A percentile compares a stretch with the other conserved stretches of the same genome.
Evolutionary conservation across 2,797 vertebrate genomes (phyloP).

Genomic region (Pseudochromis fuscus): DNA sequence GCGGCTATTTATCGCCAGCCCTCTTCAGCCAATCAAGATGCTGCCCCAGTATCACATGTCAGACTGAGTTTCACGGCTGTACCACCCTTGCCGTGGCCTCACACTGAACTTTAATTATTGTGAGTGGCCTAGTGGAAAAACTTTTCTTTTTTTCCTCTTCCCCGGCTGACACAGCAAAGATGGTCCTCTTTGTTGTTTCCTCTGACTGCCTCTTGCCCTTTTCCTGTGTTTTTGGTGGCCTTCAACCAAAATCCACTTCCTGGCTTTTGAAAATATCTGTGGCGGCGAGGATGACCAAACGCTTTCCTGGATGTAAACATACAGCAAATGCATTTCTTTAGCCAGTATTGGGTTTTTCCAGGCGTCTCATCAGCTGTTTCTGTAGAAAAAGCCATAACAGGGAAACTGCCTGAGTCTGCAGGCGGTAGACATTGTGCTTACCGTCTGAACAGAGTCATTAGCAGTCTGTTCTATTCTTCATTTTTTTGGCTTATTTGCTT

Average conservation of each 20-base stretch:
- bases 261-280: slow-evolving; percentile 21
- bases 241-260: slow-evolving; percentile 62
- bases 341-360: slow-evolving; percentile 26
- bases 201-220: slow-evolving; percentile 26
- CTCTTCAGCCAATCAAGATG: slow-evolving; percentile 38
- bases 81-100: slow-evolving; percentile 50
- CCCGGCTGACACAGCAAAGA: slow-evolving; percentile 53
- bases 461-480: slow-evolving; percentile 32
- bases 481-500: slow-evolving; percentile 43
- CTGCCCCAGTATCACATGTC: slow-evolving; percentile 39
- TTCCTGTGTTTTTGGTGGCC: slow-evolving; percentile 68
- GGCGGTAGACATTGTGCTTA: slow-evolving; percentile 29
- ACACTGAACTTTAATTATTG: slow-evolving; percentile 75
- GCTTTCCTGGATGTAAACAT: slow-evolving; percentile 27
- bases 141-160: slow-evolving; percentile 34
- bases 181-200: slow-evolving; percentile 45
- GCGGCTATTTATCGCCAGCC: slow-evolving; percentile 42
- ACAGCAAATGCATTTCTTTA: slow-evolving; percentile 22
- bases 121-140: slow-evolving; percentile 62
- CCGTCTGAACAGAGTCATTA: slow-evolving; percentile 40
- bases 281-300: slow-evolving; percentile 24
- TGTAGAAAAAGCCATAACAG: slow-evolving; percentile 22
- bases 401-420: slow-evolving; percentile 36
- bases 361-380: slow-evolving; percentile 32
- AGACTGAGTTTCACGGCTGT: slow-evolving; percentile 24